Conservation (phyloP, 2,888 invertebrate species). For the Tachystola acroxantha region DNA sequence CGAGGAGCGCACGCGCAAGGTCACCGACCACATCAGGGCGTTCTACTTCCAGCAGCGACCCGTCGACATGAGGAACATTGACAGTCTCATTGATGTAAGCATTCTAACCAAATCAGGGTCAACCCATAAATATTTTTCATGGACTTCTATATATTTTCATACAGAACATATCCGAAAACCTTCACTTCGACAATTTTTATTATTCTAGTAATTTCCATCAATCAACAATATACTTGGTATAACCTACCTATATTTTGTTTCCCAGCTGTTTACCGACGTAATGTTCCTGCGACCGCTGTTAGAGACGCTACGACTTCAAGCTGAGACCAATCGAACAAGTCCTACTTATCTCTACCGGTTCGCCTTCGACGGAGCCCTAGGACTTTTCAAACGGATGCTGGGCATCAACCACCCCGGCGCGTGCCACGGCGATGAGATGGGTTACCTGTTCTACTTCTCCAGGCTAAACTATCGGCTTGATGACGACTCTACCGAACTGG, state of each 20-base stretch:
- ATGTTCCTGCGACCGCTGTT: constrained; percentile 80
- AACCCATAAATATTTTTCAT: too few species aligned
- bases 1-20: constrained; percentile 36
- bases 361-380: constrained; percentile 79
- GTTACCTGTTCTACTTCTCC: constrained; percentile 81
- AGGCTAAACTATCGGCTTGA: constrained; percentile 79
- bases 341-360: constrained; percentile 80
- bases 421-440: constrained; percentile 82
- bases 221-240: too few species aligned
- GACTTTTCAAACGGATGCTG: constrained; percentile 80
- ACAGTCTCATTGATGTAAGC: constrained; percentile 77
- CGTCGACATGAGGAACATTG: constrained; percentile 72
- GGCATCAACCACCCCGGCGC: constrained; percentile 79
- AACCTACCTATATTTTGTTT: too few species aligned
- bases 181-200: too few species aligned
- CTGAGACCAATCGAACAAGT: constrained; percentile 54
- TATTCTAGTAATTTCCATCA: too few species aligned
- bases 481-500: constrained; percentile 76
- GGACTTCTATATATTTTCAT: too few species aligned
- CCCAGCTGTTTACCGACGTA: constrained; percentile 79
- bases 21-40: constrained; percentile 69
- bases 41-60: constrained; percentile 79
- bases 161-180: too few species aligned
- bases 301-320: constrained; percentile 68
- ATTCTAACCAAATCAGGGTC: too few species aligned